Percentiles rank a stretch among this genome's conserved stretches.
These are phyloP conservation scores for Prosopocoilus inquinatus DNA, from an alignment of 2,888 invertebrate species.

Conservation along the genomic window DNA sequence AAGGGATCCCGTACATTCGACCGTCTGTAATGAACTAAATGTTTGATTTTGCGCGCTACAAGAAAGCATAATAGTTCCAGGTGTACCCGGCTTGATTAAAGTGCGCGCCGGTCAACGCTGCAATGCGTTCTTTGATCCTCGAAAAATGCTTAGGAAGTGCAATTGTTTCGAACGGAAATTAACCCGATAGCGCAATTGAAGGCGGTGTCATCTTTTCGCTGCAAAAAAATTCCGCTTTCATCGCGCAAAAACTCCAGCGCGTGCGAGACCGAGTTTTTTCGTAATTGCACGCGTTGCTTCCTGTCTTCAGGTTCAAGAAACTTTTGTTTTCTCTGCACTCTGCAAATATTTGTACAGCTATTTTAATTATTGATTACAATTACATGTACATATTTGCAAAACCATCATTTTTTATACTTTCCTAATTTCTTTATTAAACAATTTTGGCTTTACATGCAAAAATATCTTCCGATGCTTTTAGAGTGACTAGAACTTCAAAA, in stretches of 20 bases:
- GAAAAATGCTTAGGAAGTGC: constrained; percentile 1
- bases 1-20: constrained; percentile 36
- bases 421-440: not conserved
- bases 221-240: not conserved
- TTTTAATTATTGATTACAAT: too few relatives aligned
- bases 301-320: constrained; percentile 2
- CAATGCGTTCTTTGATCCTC: constrained; percentile 1
- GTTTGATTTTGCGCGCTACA: constrained; percentile 30
- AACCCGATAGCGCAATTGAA: not conserved
- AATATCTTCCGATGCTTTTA: too few relatives aligned
- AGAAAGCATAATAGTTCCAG: constrained; percentile 7
- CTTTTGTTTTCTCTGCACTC: not conserved
- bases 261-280: not conserved
- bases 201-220: too few relatives aligned
- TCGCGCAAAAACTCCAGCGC: not conserved
- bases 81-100: not conserved
- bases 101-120: not conserved
- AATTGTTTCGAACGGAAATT: not conserved
- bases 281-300: not conserved
- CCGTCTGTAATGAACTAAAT: constrained; percentile 39
- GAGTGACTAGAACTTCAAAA: too few relatives aligned
- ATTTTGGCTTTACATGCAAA: too few relatives aligned
- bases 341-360: too few relatives aligned
- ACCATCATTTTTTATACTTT: too few relatives aligned
- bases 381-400: too few relatives aligned